Conservation (phyloP, 2,888 invertebrate genomes). For the Acrobasis consociella region DNA sequence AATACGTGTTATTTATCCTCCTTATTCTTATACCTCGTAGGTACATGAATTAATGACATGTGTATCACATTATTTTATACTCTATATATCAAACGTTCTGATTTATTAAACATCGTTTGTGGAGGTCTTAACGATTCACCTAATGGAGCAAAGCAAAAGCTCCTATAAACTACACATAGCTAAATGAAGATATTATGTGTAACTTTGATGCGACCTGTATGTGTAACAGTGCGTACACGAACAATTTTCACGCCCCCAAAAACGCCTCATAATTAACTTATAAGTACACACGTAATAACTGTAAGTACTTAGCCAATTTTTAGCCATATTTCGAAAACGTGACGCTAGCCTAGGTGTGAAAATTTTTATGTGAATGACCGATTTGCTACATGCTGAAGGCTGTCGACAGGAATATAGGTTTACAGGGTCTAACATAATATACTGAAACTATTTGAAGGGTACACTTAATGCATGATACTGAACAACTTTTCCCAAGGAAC, state of each 20-base stretch:
- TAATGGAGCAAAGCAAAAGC: no score
- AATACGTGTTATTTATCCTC: no score
- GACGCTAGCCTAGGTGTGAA: neutral
- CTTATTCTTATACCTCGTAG: neutral
- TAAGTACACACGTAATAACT: neutral
- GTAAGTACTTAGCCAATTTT: neutral
- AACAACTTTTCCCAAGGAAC: no score
- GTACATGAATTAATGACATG: no score
- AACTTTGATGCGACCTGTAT: conserved; percentile 1
- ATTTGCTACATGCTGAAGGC: neutral
- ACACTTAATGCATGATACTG: no score
- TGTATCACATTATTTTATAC: no score
- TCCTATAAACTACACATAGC: neutral
- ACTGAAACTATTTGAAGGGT: no score
- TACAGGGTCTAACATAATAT: no score
- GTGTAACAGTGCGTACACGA: conserved; percentile 1
- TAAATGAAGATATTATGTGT: neutral
- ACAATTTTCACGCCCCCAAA: conserved; percentile 18
- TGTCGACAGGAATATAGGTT: no score
- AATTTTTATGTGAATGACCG: neutral
- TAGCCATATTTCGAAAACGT: neutral
- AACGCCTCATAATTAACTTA: neutral
- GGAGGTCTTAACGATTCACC: no score
- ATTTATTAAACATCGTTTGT: no score
- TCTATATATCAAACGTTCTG: no score